These are phyloP conservation scores for Tanypteryx hageni DNA, from an alignment of 2,888 invertebrate genomes.

Conservation along the genomic window DNA sequence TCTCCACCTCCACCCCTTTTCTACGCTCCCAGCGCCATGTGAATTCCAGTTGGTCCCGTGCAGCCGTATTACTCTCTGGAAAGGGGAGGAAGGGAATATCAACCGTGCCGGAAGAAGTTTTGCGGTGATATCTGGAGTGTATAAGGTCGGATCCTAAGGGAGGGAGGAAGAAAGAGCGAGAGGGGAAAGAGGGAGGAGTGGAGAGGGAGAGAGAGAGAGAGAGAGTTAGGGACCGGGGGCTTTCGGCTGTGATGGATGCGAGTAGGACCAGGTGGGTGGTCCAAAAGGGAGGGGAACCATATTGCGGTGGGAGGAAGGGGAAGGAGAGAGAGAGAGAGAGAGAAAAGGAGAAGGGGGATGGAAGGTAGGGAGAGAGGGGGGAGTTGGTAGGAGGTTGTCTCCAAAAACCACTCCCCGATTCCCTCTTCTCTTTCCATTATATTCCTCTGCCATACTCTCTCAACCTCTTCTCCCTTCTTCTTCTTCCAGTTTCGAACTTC, in stretches of 20 bases:
- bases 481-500: neutral
- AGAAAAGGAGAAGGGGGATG: neutral
- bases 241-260: conserved; percentile 50
- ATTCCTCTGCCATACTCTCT: neutral
- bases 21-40: neutral
- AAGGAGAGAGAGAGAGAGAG: neutral
- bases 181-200: neutral
- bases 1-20: too few relatives aligned
- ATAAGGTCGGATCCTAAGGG: neutral
- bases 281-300: neutral
- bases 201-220: neutral
- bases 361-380: neutral
- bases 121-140: neutral
- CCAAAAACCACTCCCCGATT: conserved; percentile 18
- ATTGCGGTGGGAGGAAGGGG: neutral
- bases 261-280: conserved; percentile 48
- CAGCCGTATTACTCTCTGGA: conserved; percentile 3
- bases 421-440: neutral
- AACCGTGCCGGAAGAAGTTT: neutral
- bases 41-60: conserved; percentile 13
- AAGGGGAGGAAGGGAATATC: neutral
- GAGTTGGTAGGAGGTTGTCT: neutral
- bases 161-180: neutral
- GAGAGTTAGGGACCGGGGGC: neutral
- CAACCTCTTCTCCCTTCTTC: neutral